Evolutionary conservation across 2,113 vertebrate genomes (phyloP).

Genomic region (Lagenorhynchus albirostris): DNA sequence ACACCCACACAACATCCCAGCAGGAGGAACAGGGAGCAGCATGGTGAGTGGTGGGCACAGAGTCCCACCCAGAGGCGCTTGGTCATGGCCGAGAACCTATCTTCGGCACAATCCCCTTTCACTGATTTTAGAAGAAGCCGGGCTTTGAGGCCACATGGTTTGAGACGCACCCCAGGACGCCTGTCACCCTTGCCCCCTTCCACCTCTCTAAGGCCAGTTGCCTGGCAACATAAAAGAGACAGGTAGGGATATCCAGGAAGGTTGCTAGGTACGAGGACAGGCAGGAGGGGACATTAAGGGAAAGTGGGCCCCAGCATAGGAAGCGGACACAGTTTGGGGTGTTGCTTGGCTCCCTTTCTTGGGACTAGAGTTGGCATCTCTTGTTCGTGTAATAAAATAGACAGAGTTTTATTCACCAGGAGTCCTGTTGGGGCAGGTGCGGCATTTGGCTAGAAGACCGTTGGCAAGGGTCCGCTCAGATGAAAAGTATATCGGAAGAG

Average conservation of each 20-base stretch:
- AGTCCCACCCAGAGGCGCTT: not conserved
- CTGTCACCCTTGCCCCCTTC: not conserved
- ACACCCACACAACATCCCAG: not conserved
- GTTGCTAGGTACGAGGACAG: not conserved
- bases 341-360: not conserved
- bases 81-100: not conserved
- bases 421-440: not conserved
- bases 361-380: not conserved
- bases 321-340: not conserved
- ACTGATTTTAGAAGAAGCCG: not conserved
- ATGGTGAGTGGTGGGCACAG: rapidly evolving
- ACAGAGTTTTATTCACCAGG: not conserved
- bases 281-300: not conserved
- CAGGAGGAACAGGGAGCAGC: not conserved
- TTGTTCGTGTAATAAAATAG: not conserved
- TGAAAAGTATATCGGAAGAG: not conserved
- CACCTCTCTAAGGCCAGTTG: not conserved
- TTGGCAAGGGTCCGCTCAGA: not conserved
- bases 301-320: not conserved
- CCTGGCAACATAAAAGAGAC: not conserved
- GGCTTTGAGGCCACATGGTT: not conserved
- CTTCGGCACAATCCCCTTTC: not conserved
- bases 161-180: not conserved
- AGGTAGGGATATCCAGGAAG: not conserved
- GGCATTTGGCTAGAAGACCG: not conserved